Evolutionary conservation across 1,140 invertebrate genomes (phyloP), one percentile per base, ranked within the genome.

Genomic region (Zelostemma sp.): DNA sequence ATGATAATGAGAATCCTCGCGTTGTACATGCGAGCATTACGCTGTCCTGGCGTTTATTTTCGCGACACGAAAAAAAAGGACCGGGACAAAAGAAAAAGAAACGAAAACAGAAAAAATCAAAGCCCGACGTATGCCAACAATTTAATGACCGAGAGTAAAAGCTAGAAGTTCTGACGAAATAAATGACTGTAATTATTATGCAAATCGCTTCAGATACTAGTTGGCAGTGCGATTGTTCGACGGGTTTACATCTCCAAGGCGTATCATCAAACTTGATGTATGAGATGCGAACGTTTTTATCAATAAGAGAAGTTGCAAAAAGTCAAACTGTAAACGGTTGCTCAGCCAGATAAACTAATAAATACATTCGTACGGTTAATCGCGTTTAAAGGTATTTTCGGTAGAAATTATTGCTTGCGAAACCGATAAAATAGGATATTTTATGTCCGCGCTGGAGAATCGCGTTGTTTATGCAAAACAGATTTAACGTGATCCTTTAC

Each of bases 1-100:
- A 71, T 48, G 45, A 66, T 71, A 76, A 79, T 59, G 62, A 77
- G 70, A 31, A 67, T 58, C 19, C 41, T 33, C 47, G 54, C 40
- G 50, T 31, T 21, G n/a, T 40, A 54, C 17, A 25, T 17, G 50
- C 43, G 31, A 33, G 14, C 21, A 33, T 60, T 60, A 51, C 6
- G 40, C 38, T 21, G 19, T 21, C 14, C 21, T 41, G 9, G 40
- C 14, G 40, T 5, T 41, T 15, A 15, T 12, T 41, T 25, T 41
- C 4, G 40, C 11, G 40, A 8, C 9, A 15, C 15, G 40, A 41
- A 41, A 41, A 41, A 15, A 41, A 15, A 15, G 3, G 31, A 45
- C 11, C 41, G 40, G 11, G 17, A 8, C 2, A 45, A 45, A 45
- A 45, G 16, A 45, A 45, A 14, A 17, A 17, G 8, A 15, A 16